Evolutionary conservation across 2,113 vertebrate genomes (phyloP).

Genomic region (Riparia riparia): DNA sequence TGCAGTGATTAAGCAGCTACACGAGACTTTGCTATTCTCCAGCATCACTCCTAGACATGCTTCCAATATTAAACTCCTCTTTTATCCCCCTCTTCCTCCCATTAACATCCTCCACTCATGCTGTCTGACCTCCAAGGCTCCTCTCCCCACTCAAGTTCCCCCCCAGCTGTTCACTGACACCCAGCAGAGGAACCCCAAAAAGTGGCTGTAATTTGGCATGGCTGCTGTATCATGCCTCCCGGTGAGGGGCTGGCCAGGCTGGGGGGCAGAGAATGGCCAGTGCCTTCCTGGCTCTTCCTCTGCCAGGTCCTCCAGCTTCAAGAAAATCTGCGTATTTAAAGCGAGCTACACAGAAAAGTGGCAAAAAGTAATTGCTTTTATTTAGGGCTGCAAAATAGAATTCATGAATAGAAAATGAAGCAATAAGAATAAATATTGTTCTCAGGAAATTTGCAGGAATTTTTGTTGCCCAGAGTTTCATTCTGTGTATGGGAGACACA

Average conservation of each 20-base stretch:
- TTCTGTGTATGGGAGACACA: neutral
- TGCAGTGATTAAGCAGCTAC: neutral
- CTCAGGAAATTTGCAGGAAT: neutral
- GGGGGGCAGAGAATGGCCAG: neutral
- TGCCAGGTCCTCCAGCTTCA: neutral
- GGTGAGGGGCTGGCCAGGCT: neutral
- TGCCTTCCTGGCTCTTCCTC: neutral
- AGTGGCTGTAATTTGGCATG: neutral
- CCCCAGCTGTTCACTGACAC: neutral
- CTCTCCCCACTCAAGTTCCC: neutral
- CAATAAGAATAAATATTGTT: neutral
- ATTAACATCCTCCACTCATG: neutral
- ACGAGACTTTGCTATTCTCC: neutral
- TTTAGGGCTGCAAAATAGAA: constrained; percentile 40
- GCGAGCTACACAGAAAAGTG: neutral
- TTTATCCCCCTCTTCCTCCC: neutral
- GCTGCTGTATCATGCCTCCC: neutral
- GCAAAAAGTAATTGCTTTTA: constrained; percentile 22
- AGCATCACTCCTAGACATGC: neutral
- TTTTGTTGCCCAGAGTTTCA: neutral
- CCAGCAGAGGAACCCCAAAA: neutral
- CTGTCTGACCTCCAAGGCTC: neutral
- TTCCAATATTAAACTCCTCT: neutral
- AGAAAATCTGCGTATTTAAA: neutral
- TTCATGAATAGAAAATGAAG: constrained; percentile 50